Conservation (phyloP, 2,113 vertebrate species). For the Clarias macrocephalus region DNA sequence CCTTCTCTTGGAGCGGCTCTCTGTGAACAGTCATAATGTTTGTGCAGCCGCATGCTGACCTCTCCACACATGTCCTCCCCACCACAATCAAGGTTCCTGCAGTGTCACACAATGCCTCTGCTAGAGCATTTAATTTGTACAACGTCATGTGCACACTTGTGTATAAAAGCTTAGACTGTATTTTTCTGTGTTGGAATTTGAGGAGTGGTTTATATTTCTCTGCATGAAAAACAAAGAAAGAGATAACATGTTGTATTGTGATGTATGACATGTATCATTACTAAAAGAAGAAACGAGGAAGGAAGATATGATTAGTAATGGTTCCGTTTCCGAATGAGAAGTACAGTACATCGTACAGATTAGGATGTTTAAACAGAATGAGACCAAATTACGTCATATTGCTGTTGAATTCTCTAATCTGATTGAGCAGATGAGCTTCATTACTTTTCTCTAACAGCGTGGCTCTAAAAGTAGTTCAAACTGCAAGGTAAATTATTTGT, state of each 20-base stretch:
- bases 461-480: neutral
- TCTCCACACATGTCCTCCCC: constrained; percentile 28
- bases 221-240: neutral
- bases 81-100: constrained; percentile 23
- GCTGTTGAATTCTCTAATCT: neutral
- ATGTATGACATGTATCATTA: neutral
- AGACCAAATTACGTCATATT: neutral
- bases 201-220: neutral
- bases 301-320: neutral
- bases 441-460: neutral
- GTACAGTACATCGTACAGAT: neutral
- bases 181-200: constrained; percentile 17
- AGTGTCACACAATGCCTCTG: neutral
- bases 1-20: constrained; percentile 41
- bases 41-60: constrained; percentile 37
- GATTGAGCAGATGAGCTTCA: neutral
- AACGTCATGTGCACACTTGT: constrained; percentile 6
- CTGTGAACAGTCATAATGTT: constrained; percentile 44
- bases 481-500: neutral
- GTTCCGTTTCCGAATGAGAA: neutral
- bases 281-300: neutral
- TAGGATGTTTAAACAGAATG: neutral
- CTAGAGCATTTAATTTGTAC: neutral
- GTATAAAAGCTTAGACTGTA: neutral
- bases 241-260: neutral